Base-by-base conservation (phyloP, 35 echinoderm and acorn worm species). In the Stichopus chloronotus region DNA sequence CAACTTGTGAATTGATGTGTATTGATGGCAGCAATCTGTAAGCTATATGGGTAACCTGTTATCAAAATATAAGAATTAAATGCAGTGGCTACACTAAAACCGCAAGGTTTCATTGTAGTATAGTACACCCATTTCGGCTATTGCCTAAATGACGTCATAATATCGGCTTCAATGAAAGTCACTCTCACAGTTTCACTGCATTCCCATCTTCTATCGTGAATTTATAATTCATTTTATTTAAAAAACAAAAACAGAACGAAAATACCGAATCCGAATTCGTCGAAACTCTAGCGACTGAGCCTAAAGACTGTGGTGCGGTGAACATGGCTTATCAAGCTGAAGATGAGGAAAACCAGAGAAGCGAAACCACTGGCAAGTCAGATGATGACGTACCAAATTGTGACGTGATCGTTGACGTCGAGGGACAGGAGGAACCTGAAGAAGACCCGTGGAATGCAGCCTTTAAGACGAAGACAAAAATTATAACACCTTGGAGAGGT, bases 391-490 rank as follows among this genome's bases (percentile, higher is more conserved):
- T 65, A 65, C 19, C 61, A 20, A 20, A n/a, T 19, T 55, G 58
- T 25, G 6, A 58, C 5, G 8, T 11, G 16, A 22, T 12, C 16
- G 55, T 85, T 6, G 82, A 85, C 20, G 25, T 23, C 6, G 21
- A n/a, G 58, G 82, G 58, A 56, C 54, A 56, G 14, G 25, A 11
- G 11, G 77, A 81, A 53, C 55, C 55, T 2, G 82, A 85, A 58
- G 82, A 85, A 85, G 82, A 85, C 58, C 82, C 82, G 2, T 85
- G 82, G 82, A 85, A 85, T 85, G 10, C 82, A 22, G 82, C 82
- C 17, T 85, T 85, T 58, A 85, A 85, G 57, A 85, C 82, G 22
- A 85, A 85, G 58, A 58, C 82, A 0, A 85, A 85, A 85, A 58
- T 58, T 56, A 55, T 85, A 14, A 56, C 17, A 58, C 82, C 82